Base-by-base conservation (phyloP, 2,888 invertebrate species). In the Aphodius sticticus region DNA sequence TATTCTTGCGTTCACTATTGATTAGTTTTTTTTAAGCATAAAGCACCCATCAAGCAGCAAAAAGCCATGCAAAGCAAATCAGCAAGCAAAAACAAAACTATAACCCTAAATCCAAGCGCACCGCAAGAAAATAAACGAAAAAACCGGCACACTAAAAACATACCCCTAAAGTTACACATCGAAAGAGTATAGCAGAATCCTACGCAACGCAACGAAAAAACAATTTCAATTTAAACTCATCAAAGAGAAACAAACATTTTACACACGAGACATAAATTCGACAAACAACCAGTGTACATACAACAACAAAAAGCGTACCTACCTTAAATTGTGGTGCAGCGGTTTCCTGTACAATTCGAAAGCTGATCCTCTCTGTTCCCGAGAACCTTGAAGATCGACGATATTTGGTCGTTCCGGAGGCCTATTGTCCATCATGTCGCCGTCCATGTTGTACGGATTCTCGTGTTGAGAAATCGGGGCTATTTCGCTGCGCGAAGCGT, bases 261-360 rank as follows among this genome's bases (percentile, higher is more conserved):
- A 88, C 86, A 87, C 84, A 86, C 86, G 82, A 26, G 26, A 9
- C 69, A 74, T 79, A 77, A 77, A 74, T 35, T 38, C 70, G 38
- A 72, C 72, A 82, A 83, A 83, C 81, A 86, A 87, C 87, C 88
- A 87, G 86, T 88, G 87, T 87, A 88, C 86, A 87, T 84, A 86
- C 86, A 83, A 26, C 26, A 26, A 26, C 26, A 26, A 26, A 26
- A 26, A 26, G 26, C 26, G 26, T 69, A 82, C 90, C 91, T 91
- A 95, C 95, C 95, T 95, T 89, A 95, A 90, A 86, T 95, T 95
- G 88, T 95, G 95, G 92, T 95, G 95, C 87, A 96, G 93, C 9
- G 97, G 97, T 89, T 97, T 97, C 83, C 97, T 93, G 88, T 97
- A 98, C 82, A 97, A 91, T 89, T 97, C 97, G 88, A 98, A 97